Base-by-base conservation (phyloP, 2,113 vertebrate species). In the Trogon surrucura region DNA sequence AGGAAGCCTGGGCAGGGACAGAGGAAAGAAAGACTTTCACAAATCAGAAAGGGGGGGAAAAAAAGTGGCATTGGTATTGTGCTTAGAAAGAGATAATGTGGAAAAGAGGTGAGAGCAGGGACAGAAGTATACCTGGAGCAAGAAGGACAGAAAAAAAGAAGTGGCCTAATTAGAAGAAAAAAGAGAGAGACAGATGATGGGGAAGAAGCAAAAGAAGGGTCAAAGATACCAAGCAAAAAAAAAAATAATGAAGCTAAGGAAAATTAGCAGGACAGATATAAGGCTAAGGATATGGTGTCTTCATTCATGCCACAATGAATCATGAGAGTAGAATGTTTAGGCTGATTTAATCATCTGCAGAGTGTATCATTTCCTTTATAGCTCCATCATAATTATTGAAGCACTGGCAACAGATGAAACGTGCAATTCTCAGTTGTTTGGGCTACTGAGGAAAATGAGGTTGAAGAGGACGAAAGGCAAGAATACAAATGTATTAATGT, bases 1-100 rank as follows among this genome's bases (percentile, higher is more conserved):
- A 98, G 96, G 97, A 98, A 97, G 94, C 97, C 97, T 98, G 98
- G 97, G 96, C 93, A 97, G 97, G 96, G 97, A 97, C 95, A 96
- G 96, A 98, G 97, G 97, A 97, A 97, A 98, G 93, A 97, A 97
- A 98, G 97, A 97, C 95, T 97, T 97, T 96, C 85, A 97, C 96
- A 98, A 98, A 97, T 97, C 97, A 97, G 97, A 98, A 97, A 96
- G 25, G 34, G 50, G 23, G 12, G 9, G 27, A 94, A 96, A 89
- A 92, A 78, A 92, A 54, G 93, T 93, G 78, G 94, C 92, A 66
- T 85, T 97, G 94, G 89, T 97, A 97, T 98, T 98, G 97, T 98
- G 92, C 95, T 97, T 96, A 97, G 97, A 97, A 97, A 97, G 92
- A 96, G 95, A 97, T 96, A 97, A 95, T 50, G 58, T 93, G 80